A percentile compares a stretch with the other conserved stretches of the same genome.
Conservation (phyloP, 2,888 invertebrate species). For the Cremastobaeus sp. region DNA sequence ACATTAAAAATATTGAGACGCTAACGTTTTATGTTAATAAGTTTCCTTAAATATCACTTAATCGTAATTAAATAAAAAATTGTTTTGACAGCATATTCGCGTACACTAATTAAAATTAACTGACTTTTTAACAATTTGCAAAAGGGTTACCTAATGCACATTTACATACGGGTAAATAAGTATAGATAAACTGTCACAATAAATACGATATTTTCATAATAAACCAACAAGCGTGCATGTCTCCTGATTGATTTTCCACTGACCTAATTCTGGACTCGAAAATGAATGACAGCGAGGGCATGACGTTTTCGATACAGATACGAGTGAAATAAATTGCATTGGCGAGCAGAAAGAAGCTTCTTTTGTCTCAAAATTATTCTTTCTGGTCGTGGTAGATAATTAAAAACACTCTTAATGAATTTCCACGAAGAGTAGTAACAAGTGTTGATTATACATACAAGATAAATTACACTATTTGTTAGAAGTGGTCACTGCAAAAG, state of each 20-base stretch:
- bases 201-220: not conserved
- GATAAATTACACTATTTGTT: slow-evolving; percentile 31
- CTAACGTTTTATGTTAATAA: not conserved
- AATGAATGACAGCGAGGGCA: not conserved
- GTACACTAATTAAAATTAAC: too few species aligned
- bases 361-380: slow-evolving; percentile 25
- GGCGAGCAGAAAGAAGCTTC: slow-evolving; percentile 20
- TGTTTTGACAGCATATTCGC: too few species aligned
- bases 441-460: slow-evolving; percentile 38
- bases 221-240: not conserved
- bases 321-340: not conserved
- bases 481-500: slow-evolving; percentile 1
- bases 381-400: slow-evolving; percentile 18
- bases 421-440: slow-evolving; percentile 26
- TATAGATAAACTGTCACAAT: too few species aligned
- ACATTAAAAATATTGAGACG: too few species aligned
- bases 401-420: slow-evolving; percentile 25
- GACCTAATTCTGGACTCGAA: slow-evolving; percentile 3
- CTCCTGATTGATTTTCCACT: slow-evolving; percentile 10
- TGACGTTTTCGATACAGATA: too few species aligned
- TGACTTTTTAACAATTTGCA: not conserved
- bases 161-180: not conserved
- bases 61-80: too few species aligned
- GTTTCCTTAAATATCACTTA: slow-evolving; percentile 1
- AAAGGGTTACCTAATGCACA: not conserved